Evolutionary conservation across 2,113 vertebrate genomes (phyloP), one percentile per base, ranked within the genome.

Genomic region (Microtus montanus): DNA sequence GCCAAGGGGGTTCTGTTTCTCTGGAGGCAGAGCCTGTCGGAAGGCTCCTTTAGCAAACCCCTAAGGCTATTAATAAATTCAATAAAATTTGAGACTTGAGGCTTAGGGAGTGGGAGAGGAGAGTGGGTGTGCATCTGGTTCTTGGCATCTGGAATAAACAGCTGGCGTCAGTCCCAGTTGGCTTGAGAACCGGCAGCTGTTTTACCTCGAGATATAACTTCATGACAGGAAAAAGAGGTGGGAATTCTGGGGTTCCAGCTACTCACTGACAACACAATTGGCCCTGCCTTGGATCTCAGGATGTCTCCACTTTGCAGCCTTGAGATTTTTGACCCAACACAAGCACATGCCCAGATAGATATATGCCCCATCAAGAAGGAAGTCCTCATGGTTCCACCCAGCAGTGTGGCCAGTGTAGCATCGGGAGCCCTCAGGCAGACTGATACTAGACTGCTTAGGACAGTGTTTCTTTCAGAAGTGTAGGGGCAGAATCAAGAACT

Each of bases 131-230:
- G 71, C 97, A 93, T 97, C 96, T 97, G 96, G 95, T 91, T 41
- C 4, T 96, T 98, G 94, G 84, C 2, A 0, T 97, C 96, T 95
- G 96, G 93, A 95, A 33, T n/a, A 93, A 97, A 96, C 97, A 98
- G 93, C 96, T 98, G 97, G 96, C 97, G 93, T 91, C 95, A 91
- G 85, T 97, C 96, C 95, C 70, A 3, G 11, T 89, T 96, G 95
- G 93, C 95, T 94, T 88, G 83, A 94, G 96, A 97, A 98, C 91
- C 85, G 94, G 96, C 96, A 98, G 95, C 97, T 98, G 97, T 98
- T 98, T 98, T 97, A 95, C 97, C 97, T 97, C 63, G 96, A 97
- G 96, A 92, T 8, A 0, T 86, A 95, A 96, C 95, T 92, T 97
- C 91, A 58, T 96, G 92, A 92, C 96, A 96, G 95, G 95, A 97